Percentiles rank a stretch among this genome's conserved stretches.
Evolutionary conservation across 2,888 invertebrate genomes (phyloP).

Genomic region (Xestobium rufovillosum): DNA sequence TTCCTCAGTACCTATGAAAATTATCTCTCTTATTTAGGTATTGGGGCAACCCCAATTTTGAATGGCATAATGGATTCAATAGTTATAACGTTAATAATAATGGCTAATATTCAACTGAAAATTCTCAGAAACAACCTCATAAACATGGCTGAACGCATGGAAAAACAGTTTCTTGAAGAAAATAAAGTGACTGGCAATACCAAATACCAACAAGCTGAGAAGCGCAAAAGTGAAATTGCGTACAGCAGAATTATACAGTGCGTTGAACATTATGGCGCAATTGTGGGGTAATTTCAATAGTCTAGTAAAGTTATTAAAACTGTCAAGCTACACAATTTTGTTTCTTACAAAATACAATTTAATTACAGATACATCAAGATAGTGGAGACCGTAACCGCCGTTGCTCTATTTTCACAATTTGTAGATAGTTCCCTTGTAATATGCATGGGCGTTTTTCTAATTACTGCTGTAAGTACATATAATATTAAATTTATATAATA

Average conservation of each 20-base stretch:
- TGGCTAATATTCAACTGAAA: slow-evolving; percentile 45
- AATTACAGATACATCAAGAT: slow-evolving; percentile 7
- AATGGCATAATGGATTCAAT: slow-evolving; percentile 46
- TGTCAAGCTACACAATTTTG: background rate
- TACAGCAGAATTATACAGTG: slow-evolving; percentile 24
- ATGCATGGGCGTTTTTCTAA: slow-evolving; percentile 7
- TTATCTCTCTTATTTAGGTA: too few species aligned
- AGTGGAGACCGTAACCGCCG: slow-evolving; percentile 5
- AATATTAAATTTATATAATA: too few species aligned
- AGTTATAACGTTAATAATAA: slow-evolving; percentile 44
- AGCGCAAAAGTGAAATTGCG: slow-evolving; percentile 11
- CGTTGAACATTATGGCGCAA: slow-evolving; percentile 31
- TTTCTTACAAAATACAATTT: background rate
- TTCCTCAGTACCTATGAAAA: too few species aligned
- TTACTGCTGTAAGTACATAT: slow-evolving; percentile 6
- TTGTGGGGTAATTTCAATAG: slow-evolving; percentile 34
- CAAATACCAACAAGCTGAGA: slow-evolving; percentile 7
- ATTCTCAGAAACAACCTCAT: slow-evolving; percentile 42
- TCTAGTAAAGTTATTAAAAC: slow-evolving; percentile 14
- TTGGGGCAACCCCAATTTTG: too few species aligned
- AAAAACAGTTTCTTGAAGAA: too few species aligned
- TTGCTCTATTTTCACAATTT: slow-evolving; percentile 6
- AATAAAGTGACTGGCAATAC: slow-evolving; percentile 3
- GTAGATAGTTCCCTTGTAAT: slow-evolving; percentile 8
- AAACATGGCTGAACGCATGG: slow-evolving; percentile 15